Evolutionary conservation across 2,113 vertebrate species (phyloP), one percentile per base, ranked within the genome.

Genomic region (Ranitomeya imitator): DNA sequence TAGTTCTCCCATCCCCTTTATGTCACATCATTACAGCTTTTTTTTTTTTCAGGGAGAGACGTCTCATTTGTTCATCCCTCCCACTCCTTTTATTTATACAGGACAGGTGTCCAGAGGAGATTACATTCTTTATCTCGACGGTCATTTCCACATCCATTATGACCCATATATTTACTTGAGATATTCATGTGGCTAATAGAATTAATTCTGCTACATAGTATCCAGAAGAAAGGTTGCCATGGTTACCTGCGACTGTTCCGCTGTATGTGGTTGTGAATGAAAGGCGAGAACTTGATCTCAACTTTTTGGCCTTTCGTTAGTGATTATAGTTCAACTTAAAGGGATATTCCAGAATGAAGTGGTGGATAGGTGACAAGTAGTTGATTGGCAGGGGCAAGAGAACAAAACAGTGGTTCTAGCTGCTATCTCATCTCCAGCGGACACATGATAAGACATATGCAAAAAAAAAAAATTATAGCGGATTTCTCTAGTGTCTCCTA

Each of bases 31-130:
- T 37, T 60, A 37, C 26, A 54, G 21, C 37, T 26, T 67, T 14
- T 85, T 37, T 85, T 76, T 31, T 45, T 45, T 45, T 45, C 55
- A 19, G 55, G n/a, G 54, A 69, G 45, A n/a, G 52, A 7, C 26
- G 12, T 31, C 37, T 57, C 55, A 73, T 74, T 54, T 57, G 67
- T 71, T 31, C 60, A n/a, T 55, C 14, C 57, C 57, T 52, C 31
- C 73, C 19, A 12, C 85, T 77, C 55, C 16, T 14, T 73, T 31
- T 45, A 19, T 31, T 79, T 83, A 4, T 37, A 31, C 21, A 4
- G 31, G 37, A 18, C 86, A 83, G 86, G 86, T 88, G 86, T 54
- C 55, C 15, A n/a, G 57, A 31, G 15, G 69, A 83, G 86, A 88
- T 88, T 83, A 65, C 87, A 83, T 83, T 83, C 45, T 54, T 13